These are phyloP conservation scores for Tetragonula carbonaria DNA, from an alignment of 2,888 invertebrate species.

Conservation along the genomic window DNA sequence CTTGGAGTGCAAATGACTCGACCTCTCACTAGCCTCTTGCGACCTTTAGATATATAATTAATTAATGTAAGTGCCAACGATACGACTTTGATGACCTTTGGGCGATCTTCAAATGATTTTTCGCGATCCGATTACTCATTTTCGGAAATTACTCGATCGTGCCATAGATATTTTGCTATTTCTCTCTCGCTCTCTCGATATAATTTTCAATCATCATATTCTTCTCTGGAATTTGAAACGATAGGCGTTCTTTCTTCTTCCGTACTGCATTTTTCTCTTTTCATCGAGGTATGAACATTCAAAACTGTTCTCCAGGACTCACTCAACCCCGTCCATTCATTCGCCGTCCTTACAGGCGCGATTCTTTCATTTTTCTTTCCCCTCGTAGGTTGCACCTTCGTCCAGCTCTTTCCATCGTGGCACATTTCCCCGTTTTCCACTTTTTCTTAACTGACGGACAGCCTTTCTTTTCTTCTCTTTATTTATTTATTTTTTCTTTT, in stretches of 20 bases:
- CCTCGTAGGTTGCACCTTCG: background rate
- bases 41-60: too few species aligned
- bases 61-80: too few species aligned
- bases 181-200: too few species aligned
- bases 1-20: too few species aligned
- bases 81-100: too few species aligned
- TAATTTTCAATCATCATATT: too few species aligned
- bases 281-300: constrained; percentile 6
- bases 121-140: too few species aligned
- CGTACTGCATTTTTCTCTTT: constrained; percentile 40
- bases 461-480: background rate
- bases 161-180: too few species aligned
- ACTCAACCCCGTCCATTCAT: background rate
- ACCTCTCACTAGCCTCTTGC: too few species aligned
- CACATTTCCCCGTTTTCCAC: constrained; percentile 21
- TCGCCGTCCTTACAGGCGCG: background rate
- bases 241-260: constrained; percentile 49
- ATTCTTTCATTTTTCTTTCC: constrained; percentile 12
- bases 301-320: background rate
- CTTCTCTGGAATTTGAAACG: constrained; percentile 47
- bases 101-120: too few species aligned
- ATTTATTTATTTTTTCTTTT: too few species aligned
- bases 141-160: too few species aligned
- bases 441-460: constrained; percentile 34
- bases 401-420: constrained; percentile 1